Evolutionary conservation across 2,888 invertebrate species (phyloP).

Genomic region (Cerceris rybyensis): DNA sequence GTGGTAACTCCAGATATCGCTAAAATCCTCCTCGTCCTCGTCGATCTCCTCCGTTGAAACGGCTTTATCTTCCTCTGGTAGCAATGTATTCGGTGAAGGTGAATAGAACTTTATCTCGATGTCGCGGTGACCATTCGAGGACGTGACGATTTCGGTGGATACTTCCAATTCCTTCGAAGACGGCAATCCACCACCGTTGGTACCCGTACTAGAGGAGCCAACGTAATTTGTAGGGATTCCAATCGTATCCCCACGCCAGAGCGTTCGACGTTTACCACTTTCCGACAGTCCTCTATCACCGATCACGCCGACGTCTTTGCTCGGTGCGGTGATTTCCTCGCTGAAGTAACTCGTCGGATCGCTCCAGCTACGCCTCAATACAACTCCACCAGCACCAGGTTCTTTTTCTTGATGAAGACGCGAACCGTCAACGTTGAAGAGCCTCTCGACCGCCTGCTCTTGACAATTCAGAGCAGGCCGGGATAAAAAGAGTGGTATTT

Average conservation of each 20-base stretch:
- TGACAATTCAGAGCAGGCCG: conserved; percentile 60
- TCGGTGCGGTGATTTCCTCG: conserved; percentile 74
- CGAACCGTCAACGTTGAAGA: conserved; percentile 81
- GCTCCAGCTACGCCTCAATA: conserved; percentile 86
- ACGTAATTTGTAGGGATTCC: conserved; percentile 38
- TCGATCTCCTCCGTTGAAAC: conserved; percentile 64
- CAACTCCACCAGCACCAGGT: conserved; percentile 62
- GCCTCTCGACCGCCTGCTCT: conserved; percentile 62
- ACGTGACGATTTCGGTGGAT: conserved; percentile 90
- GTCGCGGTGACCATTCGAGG: conserved; percentile 89
- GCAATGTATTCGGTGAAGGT: conserved; percentile 83
- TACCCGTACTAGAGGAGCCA: conserved; percentile 50
- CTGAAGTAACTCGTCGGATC: conserved; percentile 83
- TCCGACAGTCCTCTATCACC: conserved; percentile 77
- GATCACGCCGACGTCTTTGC: conserved; percentile 81
- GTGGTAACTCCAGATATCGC: conserved; percentile 80
- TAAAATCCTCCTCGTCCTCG: conserved; percentile 74
- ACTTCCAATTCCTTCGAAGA: conserved; percentile 85
- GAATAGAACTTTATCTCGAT: conserved; percentile 91
- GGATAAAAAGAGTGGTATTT: conserved; percentile 60
- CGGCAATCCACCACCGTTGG: conserved; percentile 30
- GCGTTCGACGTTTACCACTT: conserved; percentile 66
- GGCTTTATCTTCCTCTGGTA: conserved; percentile 71
- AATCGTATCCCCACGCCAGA: conserved; percentile 78
- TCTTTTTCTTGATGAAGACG: conserved; percentile 70